Evolutionary conservation across 2,797 vertebrate species (phyloP).

Genomic region (Champsocephalus esox): DNA sequence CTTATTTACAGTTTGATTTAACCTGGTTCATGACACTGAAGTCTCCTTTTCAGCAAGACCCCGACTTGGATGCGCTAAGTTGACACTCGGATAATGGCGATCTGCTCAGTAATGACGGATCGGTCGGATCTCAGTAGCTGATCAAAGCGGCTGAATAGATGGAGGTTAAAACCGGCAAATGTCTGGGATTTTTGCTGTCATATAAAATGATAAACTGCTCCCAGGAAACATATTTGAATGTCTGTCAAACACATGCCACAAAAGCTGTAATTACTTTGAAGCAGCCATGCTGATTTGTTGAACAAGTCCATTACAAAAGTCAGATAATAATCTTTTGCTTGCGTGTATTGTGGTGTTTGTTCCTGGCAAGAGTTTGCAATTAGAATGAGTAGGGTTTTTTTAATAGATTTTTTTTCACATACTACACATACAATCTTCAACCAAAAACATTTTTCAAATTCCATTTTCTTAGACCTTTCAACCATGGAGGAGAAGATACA

Average conservation of each 20-base stretch:
- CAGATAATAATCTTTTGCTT: constrained; percentile 36
- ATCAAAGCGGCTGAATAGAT: constrained; percentile 49
- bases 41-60: constrained; percentile 5
- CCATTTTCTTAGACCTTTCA: constrained; percentile 87
- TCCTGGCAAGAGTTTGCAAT: constrained; percentile 8
- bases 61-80: constrained; percentile 8
- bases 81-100: constrained; percentile 31
- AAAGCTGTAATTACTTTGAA: constrained; percentile 57
- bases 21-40: constrained; percentile 35
- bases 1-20: constrained; percentile 16
- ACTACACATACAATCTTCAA: background rate
- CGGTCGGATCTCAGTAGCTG: constrained; percentile 47
- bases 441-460: background rate
- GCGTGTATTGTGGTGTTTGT: constrained; percentile 18
- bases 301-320: constrained; percentile 34
- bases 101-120: constrained; percentile 60
- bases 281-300: constrained; percentile 43
- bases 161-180: constrained; percentile 59
- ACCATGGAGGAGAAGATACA: constrained; percentile 96
- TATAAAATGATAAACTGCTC: constrained; percentile 62
- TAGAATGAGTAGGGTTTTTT: background rate
- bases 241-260: constrained; percentile 59
- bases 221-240: constrained; percentile 52
- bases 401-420: background rate
- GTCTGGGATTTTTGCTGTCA: constrained; percentile 63